Base-by-base conservation (phyloP, 2,797 vertebrate species). In the Heliangelus exortis region DNA sequence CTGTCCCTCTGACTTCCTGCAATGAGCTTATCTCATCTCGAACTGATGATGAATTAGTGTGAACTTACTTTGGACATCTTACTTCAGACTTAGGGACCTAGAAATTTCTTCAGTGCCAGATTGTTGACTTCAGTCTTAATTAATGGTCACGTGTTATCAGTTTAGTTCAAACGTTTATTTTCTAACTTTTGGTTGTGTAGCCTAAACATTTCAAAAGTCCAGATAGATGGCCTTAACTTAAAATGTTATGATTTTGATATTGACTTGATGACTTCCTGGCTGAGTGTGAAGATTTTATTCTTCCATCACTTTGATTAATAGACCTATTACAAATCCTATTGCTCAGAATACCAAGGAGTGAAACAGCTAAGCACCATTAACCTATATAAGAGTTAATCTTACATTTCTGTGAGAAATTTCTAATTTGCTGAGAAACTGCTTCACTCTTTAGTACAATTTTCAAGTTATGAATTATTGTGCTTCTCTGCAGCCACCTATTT, bases 121-220 rank as follows among this genome's bases (percentile, higher is more conserved):
- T 92, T 97, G 96, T 94, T 97, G 95, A 96, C 97, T 97, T 98
- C 96, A 97, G 93, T 86, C 95, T 96, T 97, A 98, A 97, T 97
- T 97, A 97, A 98, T 95, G 96, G 94, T 95, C 92, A 59, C 68
- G 93, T 89, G 80, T 97, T 97, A 98, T 98, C 97, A 95, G 95
- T 73, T 95, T 89, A 90, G 93, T 94, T 97, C 92, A 95, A 96
- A 95, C 96, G 92, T 95, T 96, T 97, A 85, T 88, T 97, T 97
- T 97, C 93, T 96, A 93, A 94, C 95, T 96, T 94, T 94, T 81
- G 65, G 62, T 95, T 95, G 89, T 28, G n/a, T 92, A 98, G 94
- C 96, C 97, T 97, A 98, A 98, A 97, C 94, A 97, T 96, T 97
- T 97, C 93, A 92, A 65, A 96, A 96, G 93, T 93, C 82, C 93